A percentile compares a stretch with the other conserved stretches of the same genome.
phyloP scores from a whole-genome alignment of 2,888 invertebrate genomes.

The Phengaris alcon region DNA sequence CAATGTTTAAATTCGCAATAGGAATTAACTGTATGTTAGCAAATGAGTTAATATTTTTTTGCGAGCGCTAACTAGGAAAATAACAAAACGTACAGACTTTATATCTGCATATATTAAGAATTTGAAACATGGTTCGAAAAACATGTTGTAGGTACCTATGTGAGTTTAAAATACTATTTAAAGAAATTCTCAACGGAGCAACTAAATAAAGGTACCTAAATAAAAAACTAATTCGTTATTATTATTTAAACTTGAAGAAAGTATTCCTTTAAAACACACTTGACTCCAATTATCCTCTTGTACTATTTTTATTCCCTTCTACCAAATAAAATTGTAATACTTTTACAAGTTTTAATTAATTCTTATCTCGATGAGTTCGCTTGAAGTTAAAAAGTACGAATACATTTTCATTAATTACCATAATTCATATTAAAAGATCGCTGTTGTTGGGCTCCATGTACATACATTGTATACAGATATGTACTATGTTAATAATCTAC shows the following conservation, averaged over 20 bases:
- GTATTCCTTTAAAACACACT: neutral
- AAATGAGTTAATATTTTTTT: neutral
- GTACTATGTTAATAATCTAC: too few species aligned
- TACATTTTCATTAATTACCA: conserved; percentile 20
- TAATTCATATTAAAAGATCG: neutral
- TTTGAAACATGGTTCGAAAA: neutral
- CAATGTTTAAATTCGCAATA: neutral
- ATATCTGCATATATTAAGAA: neutral
- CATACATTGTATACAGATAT: neutral
- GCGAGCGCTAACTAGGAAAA: neutral
- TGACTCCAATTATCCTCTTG: neutral
- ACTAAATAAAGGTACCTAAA: neutral
- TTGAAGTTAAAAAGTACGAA: conserved; percentile 17
- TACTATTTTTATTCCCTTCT: conserved; percentile 10
- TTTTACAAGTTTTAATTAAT: conserved; percentile 25
- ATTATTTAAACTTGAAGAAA: neutral
- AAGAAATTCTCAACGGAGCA: neutral
- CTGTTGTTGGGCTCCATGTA: conserved; percentile 17
- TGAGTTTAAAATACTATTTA: neutral
- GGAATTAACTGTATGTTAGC: neutral
- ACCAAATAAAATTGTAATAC: conserved; percentile 5
- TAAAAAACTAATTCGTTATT: neutral
- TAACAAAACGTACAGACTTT: neutral
- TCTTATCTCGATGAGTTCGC: conserved; percentile 16
- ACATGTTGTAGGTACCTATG: neutral